Base-by-base conservation (phyloP, 2,888 invertebrate species). In the Laothoe populi region DNA sequence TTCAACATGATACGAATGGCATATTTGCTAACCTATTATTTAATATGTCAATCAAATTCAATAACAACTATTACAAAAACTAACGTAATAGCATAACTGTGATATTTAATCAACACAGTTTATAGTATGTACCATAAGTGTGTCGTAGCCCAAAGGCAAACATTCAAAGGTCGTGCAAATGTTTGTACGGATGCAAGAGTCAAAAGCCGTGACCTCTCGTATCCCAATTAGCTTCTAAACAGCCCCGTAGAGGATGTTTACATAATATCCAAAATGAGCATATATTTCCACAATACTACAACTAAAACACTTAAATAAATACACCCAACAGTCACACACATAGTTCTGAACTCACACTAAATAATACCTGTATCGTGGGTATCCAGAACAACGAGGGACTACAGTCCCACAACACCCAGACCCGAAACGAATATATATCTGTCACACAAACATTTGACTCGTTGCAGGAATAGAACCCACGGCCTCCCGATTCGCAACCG, bases 161-260 rank as follows among this genome's bases (percentile, higher is more conserved):
- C 35, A 53, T 13, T 35, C 16, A 53, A 35, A 53, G 35, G 53
- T 53, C 35, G 53, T 35, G 11, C 49, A 31, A 53, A 53, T 53
- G 16, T 53, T 53, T 53, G 35, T 53, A 31, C 53, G 53, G 53
- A 53, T 35, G 53, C 53, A 53, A 53, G 53, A 53, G 53, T 53
- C 53, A 19, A 53, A n/a, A 53, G 53, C 53, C 35, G 31, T 31
- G 53, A 53, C 53, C 53, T 35, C 53, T 53, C 5, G 53, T 11
- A 35, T 53, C 53, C 53, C 53, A 53, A 53, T 53, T 53, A 53
- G 53, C 53, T 31, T 35, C 24, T 53, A 35, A 53, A 31, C 53
- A 53, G 35, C 19, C 7, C 53, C 31, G 35, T 53, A 10, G 53
- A 53, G 53, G 53, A 35, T 31, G 16, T 53, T 35, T 53, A 11